Evolutionary conservation across 2,113 vertebrate genomes (phyloP), one percentile per base, ranked within the genome.

Genomic region (Terrapene triunguis): DNA sequence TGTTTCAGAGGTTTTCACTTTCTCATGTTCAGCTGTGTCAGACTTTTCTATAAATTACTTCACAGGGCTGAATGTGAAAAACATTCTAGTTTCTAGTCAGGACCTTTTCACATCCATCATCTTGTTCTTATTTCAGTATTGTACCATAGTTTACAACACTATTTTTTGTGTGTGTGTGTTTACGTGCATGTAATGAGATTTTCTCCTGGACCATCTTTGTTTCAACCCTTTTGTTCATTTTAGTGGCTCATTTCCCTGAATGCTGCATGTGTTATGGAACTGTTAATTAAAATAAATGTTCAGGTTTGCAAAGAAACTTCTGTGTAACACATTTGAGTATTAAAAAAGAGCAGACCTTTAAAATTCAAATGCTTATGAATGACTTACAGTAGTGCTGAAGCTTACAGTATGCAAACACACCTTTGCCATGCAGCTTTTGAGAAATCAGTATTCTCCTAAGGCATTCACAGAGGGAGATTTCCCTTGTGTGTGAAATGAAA

Each of bases 371-470:
- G 87, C 92, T 97, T 96, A 90, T 96, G 95, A 97, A 97, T 92
- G 93, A 94, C 92, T 96, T 95, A 88, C 91, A 86, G 44, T 78
- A 86, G 22, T 24, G 84, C 89, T 88, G 87, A 91, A 96, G 93
- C 93, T 96, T 97, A 90, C 96, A 95, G 96, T 79, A 47, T 0
- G 1, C 89, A 87, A 94, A 96, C 89, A 89, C 92, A 59, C 93
- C 89, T 50, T 96, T 97, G 83, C 95, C 95, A 81, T 97, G 88
- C 95, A 94, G 94, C 95, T 96, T 96, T 95, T 97, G 97, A 97
- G 95, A 97, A 97, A 96, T 91, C 92, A 87, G 89, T 76, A 89
- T 96, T 96, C 93, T 95, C 95, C 93, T 53, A 89, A 94, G 92
- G 97, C 93, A 96, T 92, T 92, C 94, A 84, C 74, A 25, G 4